Conservation (phyloP, 2,113 vertebrate genomes). For the Notothenia coriiceps region DNA sequence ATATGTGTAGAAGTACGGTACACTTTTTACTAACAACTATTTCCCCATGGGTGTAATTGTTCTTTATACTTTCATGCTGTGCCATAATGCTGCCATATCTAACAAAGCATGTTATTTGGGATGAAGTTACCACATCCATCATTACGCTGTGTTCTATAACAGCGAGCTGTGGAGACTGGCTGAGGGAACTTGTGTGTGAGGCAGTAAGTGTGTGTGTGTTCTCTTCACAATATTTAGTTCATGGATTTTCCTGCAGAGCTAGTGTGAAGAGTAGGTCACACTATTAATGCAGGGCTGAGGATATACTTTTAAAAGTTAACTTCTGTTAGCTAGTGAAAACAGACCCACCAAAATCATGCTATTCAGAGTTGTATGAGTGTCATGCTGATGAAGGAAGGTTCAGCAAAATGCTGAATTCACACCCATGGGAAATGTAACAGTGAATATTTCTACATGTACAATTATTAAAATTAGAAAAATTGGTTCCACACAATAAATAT, state of each 20-base stretch:
- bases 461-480: not conserved
- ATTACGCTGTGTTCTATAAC: conserved; percentile 41
- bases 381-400: not conserved
- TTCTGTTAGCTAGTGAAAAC: not conserved
- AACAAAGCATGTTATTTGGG: conserved; percentile 57
- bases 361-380: not conserved
- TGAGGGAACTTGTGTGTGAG: not conserved
- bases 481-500: too few relatives aligned
- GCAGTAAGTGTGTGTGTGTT: not conserved
- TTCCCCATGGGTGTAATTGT: conserved; percentile 14
- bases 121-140: conserved; percentile 73
- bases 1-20: too few relatives aligned
- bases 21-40: conserved; percentile 13
- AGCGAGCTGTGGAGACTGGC: conserved; percentile 46
- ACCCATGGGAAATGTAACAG: not conserved
- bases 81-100: conserved; percentile 31
- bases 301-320: not conserved
- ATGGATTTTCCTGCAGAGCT: conserved; percentile 38
- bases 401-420: not conserved
- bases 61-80: conserved; percentile 42
- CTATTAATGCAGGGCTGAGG: not conserved
- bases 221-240: conserved; percentile 44
- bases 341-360: not conserved
- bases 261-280: conserved; percentile 46
- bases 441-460: not conserved